Evolutionary conservation across 2,113 vertebrate species (phyloP), one percentile per base, ranked within the genome.

Genomic region (Hydrochoerus hydrochaeris): DNA sequence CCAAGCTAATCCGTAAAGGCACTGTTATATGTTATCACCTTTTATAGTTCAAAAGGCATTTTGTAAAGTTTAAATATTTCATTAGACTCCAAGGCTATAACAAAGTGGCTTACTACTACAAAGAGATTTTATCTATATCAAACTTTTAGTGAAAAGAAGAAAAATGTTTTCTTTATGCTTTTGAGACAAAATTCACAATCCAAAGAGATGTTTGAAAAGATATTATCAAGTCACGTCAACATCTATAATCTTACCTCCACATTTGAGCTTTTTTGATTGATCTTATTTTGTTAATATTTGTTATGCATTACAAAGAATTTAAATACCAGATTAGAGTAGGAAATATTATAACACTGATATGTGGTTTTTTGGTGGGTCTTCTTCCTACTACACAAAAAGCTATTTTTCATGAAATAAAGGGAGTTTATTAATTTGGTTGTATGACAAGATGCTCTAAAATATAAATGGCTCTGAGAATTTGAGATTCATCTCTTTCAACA

Each of bases 61-160:
- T 85, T 58, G 2, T 89, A 75, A 93, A 58, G 12, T 83, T 93
- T 90, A 69, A 92, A 87, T 90, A 91, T 95, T 96, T 96, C 41
- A 89, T 80, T 88, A 58, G 22, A 57, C 14, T 11, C 54, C 38
- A 57, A 75, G 46, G 41, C 60, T 94, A 30, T 58, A 75, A 80
- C 69, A 88, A 75, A n/a, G 28, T 54, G 10, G 16, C 41, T 94
- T 83, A 28, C 20, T 54, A 26, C 20, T 44, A 85, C 11, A 63
- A 46, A 88, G 22, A 0, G 5, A 65, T 88, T 92, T 95, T 75
- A 94, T 87, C 86, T 67, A 52, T 38, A 89, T 86, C 52, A 63
- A 94, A 85, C 6, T 60, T 83, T 63, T 44, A 73, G 3, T 93
- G 14, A 63, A 60, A 78, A n/a, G 35, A 35, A 49, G 84, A 52